Base-by-base conservation (phyloP, 2,888 invertebrate species). In the Arrhopalites spinosus region DNA sequence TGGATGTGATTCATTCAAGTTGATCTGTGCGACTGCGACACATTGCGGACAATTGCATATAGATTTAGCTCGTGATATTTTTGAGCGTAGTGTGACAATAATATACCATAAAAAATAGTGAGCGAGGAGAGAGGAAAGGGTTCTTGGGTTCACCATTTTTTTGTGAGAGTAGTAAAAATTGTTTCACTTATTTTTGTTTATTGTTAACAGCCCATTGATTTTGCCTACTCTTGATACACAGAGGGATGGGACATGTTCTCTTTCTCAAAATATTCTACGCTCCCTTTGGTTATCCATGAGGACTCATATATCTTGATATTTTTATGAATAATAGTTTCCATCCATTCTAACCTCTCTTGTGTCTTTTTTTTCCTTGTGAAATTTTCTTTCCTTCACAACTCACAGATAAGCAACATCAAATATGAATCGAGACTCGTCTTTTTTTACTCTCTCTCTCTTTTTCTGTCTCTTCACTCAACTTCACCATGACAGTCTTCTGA, bases 161-260 rank as follows among this genome's bases (percentile, higher is more conserved):
- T 20, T 27, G 64, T 64, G 64, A 23, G 17, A 71, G 66, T 53
- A 73, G 67, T 64, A 73, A 77, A 77, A 69, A 77, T 75, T 77
- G 77, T 77, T 77, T 77, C 77, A 71, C 47, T 75, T 77, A 77
- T 77, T 77, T 75, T 77, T 77, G 75, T 77, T 77, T 77, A 77
- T 73, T 78, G 78, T 78, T 78, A 75, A 78, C 78, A 78, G 72
- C 74, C 78, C 78, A 78, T 78, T 78, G 78, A 78, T 78, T 78
- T 74, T 63, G 64, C 59, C 23, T 50, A 50, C 50, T 50, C 15
- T 50, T 15, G n/a, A 50, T 50, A 20, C 3, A 50, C 17, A 50
- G 2, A 50, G 20, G 27, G 59, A 13, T 8, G 3, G 50, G 15
- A 17, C 20, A 50, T n/a, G 15, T 15, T 50, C n/a, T n/a, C n/a